Evolutionary conservation across 1,140 invertebrate genomes (phyloP), one percentile per base, ranked within the genome.

Genomic region (Ostrea denselamellosa): DNA sequence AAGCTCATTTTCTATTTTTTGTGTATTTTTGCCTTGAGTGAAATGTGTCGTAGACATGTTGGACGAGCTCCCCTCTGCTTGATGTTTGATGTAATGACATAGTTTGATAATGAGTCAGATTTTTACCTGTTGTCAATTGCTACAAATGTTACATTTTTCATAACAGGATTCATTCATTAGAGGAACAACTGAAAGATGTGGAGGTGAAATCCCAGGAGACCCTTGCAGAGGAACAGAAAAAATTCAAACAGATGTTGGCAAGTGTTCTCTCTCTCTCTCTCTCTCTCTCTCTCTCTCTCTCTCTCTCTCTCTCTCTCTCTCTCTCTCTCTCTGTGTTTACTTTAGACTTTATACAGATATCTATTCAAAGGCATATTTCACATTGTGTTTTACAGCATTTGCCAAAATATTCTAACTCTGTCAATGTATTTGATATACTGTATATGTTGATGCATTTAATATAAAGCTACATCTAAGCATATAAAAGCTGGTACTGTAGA

Each of bases 161-260:
- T 87, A 90, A 83, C 90, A 96, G 98, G 92, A 97, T 98, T 90
- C 96, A 98, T 92, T 98, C 98, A 96, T 96, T 99, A 86, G 98
- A 99, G 93, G 98, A 99, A 94, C 97, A 98, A 92, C 96, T 98
- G 19, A 96, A 98, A 92, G 98, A 99, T 95, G 96, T 97, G 65
- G 98, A 99, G 94, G 95, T 97, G 85, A 96, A 97, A 90, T 96
- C 97, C 86, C 97, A 98, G 90, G 97, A 98, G 92, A 96, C 97
- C 89, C 95, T 98, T 85, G 96, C 96, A 90, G 97, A 98, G 85
- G 98, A 99, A 93, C 97, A 98, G 93, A 96, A 96, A 91, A 96
- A 98, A 89, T 97, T 97, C 91, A 96, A 97, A 87, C 98, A 99
- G 91, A 96, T 97, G 71, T 96, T 98, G 85, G 95, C 95, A 89